Conservation (phyloP, 2,888 invertebrate genomes). For the Gortyna flavago region DNA sequence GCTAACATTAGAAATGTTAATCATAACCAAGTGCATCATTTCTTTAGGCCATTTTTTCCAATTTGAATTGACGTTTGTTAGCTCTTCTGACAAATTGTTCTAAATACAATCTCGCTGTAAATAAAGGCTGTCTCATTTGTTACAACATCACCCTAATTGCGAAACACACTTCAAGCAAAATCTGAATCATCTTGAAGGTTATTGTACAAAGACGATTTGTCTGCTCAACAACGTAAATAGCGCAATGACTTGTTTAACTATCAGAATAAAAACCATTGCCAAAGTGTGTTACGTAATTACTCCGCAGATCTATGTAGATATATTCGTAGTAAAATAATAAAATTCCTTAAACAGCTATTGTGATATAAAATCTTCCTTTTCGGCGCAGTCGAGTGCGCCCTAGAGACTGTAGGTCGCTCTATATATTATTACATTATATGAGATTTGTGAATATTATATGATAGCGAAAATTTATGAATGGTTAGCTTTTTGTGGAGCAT, state of each 20-base stretch:
- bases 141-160: slow-evolving; percentile 15
- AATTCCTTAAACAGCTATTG: slow-evolving; percentile 74
- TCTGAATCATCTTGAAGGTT: background rate
- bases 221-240: background rate
- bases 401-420: slow-evolving; percentile 65
- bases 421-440: slow-evolving; percentile 64
- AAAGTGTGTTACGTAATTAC: background rate
- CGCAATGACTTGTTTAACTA: background rate
- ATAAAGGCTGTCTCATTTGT: slow-evolving; percentile 43
- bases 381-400: slow-evolving; percentile 63
- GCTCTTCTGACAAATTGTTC: background rate
- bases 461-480: slow-evolving; percentile 85
- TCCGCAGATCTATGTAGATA: slow-evolving; percentile 39
- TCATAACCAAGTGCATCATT: background rate
- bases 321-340: slow-evolving; percentile 59
- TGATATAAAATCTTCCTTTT: slow-evolving; percentile 80
- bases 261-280: background rate
- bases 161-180: background rate
- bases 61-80: background rate
- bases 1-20: background rate
- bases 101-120: slow-evolving; percentile 11
- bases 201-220: background rate
- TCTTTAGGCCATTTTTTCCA: background rate
- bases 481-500: slow-evolving; percentile 89
- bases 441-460: slow-evolving; percentile 84